Evolutionary conservation across 2,797 vertebrate genomes (phyloP).

Genomic region (Chaetophractus vellerosus): DNA sequence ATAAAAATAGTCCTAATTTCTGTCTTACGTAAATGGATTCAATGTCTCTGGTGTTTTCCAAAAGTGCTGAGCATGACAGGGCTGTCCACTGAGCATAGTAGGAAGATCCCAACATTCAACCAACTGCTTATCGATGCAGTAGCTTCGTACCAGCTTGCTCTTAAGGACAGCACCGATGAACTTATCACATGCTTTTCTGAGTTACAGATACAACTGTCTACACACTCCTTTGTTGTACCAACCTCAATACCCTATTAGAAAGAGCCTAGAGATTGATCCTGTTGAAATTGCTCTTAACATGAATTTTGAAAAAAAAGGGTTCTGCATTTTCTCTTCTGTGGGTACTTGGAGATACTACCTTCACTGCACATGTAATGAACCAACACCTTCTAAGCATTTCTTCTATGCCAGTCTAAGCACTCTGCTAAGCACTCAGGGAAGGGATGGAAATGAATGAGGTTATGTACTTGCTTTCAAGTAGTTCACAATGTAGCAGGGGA

Average conservation of each 20-base stretch:
- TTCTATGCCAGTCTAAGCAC: neutral
- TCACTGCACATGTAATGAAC: neutral
- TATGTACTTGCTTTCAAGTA: neutral
- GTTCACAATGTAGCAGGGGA: neutral
- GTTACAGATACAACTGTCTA: neutral
- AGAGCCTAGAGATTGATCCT: neutral
- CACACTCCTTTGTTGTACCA: neutral
- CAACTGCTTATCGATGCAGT: neutral
- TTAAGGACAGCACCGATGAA: neutral
- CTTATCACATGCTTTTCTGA: neutral
- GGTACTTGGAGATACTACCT: neutral
- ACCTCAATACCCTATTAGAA: neutral
- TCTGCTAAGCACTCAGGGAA: neutral
- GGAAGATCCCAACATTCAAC: neutral
- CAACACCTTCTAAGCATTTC: neutral
- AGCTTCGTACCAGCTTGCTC: neutral
- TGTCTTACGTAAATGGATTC: neutral
- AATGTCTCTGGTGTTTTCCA: neutral
- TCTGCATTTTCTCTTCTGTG: neutral
- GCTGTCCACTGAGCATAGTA: neutral
- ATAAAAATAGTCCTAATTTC: constrained; percentile 15
- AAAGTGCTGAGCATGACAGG: neutral
- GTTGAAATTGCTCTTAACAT: neutral
- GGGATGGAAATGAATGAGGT: neutral
- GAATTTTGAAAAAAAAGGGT: constrained; percentile 12